Conservation (phyloP, 2,797 vertebrate genomes). For the Pyrocephalus nanus region DNA sequence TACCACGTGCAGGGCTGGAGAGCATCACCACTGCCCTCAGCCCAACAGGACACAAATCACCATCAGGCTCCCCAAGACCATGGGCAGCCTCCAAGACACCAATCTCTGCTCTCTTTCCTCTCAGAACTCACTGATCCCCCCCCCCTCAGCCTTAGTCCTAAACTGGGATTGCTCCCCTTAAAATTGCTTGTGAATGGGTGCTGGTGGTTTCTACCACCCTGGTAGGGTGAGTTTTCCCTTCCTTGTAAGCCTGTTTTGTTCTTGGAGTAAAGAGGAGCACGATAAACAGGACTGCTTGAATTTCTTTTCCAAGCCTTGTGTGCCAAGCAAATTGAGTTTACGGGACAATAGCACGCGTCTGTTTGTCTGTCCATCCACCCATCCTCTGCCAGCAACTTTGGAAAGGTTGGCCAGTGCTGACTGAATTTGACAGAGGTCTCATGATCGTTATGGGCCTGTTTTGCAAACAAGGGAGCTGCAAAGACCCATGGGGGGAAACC, state of each 20-base stretch:
- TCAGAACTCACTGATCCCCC: background rate
- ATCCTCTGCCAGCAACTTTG: background rate
- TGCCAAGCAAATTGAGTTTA: background rate
- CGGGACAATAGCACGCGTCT: fast-evolving
- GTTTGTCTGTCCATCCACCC: background rate
- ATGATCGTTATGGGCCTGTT: background rate
- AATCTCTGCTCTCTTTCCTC: background rate
- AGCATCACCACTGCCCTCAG: fast-evolving
- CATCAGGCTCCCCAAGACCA: background rate
- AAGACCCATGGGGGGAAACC: background rate
- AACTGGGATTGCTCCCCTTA: background rate
- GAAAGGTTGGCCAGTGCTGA: background rate
- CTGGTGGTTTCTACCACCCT: background rate
- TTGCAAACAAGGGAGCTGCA: background rate
- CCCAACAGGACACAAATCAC: background rate
- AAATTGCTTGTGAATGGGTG: background rate
- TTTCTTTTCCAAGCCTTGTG: background rate
- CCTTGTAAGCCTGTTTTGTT: fast-evolving
- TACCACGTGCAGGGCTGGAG: background rate
- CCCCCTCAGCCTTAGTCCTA: background rate
- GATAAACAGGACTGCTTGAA: background rate
- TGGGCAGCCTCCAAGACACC: background rate
- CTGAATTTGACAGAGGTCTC: background rate
- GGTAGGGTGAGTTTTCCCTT: background rate
- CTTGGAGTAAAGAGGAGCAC: background rate